phyloP scores from a whole-genome alignment of 2,888 invertebrate genomes.

The Hypercompe scribonia region DNA sequence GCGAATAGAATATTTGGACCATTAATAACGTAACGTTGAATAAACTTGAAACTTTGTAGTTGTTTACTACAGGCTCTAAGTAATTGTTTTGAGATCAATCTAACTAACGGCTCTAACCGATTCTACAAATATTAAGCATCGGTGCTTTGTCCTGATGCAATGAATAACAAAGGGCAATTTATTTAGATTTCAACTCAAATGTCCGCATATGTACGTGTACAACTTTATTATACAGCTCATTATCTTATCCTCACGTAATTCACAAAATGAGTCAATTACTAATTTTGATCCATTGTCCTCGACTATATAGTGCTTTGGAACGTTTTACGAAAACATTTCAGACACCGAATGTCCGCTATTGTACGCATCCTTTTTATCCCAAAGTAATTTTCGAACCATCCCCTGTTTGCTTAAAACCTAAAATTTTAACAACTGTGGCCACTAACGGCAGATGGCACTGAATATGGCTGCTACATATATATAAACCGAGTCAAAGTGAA shows the following conservation, averaged over 20 bases:
- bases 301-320: neutral
- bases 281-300: neutral
- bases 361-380: neutral
- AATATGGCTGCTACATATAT: neutral
- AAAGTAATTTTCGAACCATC: neutral
- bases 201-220: neutral
- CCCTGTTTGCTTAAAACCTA: neutral
- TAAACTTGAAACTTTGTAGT: neutral
- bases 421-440: neutral
- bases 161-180: neutral
- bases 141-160: neutral
- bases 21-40: neutral
- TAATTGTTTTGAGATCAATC: neutral
- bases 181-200: neutral
- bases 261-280: neutral
- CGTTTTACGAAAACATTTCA: neutral
- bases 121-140: neutral
- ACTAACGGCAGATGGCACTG: neutral
- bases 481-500: neutral
- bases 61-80: neutral
- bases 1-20: neutral
- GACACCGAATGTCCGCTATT: neutral
- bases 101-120: neutral
- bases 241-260: neutral
- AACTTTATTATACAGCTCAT: neutral